Conservation (phyloP, 2,797 vertebrate species). For the Sebastes jordani region DNA sequence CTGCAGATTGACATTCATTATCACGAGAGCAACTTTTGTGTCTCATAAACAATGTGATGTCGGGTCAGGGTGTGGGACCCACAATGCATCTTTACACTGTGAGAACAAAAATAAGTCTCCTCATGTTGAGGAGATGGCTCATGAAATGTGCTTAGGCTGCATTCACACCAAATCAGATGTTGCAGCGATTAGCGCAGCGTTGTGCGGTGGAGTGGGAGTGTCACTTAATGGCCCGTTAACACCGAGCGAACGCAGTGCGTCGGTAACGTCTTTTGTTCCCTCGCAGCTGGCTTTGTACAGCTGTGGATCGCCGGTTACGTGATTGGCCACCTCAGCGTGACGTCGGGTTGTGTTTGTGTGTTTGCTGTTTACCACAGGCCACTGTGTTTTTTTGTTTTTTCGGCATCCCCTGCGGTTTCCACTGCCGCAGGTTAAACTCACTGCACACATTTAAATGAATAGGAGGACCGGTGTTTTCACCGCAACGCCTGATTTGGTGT, state of each 20-base stretch:
- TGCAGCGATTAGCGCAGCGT: not conserved
- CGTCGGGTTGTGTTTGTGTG: not conserved
- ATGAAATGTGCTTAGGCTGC: conserved; percentile 17
- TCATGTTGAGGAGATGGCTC: conserved; percentile 31
- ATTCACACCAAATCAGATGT: not conserved
- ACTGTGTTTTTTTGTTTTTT: not conserved
- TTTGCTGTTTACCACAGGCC: not conserved
- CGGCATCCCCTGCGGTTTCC: not conserved
- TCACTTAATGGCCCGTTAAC: not conserved
- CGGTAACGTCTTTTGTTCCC: too few species aligned
- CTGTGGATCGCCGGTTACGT: not conserved
- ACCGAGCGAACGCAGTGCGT: not conserved
- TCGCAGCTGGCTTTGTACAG: too few species aligned
- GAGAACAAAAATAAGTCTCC: conserved; percentile 24
- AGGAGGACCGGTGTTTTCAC: not conserved
- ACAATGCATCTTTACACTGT: conserved; percentile 10
- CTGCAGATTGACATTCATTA: conserved; percentile 45
- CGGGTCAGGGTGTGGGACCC: not conserved
- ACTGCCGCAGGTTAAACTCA: not conserved
- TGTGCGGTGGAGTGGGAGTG: not conserved
- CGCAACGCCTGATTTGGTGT: not conserved
- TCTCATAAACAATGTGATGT: conserved; percentile 36
- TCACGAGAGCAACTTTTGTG: not conserved
- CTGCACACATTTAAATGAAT: not conserved
- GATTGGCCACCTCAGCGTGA: not conserved